phyloP scores from a whole-genome alignment of 92 coral and sea anemone species.

The Porites lobata region DNA sequence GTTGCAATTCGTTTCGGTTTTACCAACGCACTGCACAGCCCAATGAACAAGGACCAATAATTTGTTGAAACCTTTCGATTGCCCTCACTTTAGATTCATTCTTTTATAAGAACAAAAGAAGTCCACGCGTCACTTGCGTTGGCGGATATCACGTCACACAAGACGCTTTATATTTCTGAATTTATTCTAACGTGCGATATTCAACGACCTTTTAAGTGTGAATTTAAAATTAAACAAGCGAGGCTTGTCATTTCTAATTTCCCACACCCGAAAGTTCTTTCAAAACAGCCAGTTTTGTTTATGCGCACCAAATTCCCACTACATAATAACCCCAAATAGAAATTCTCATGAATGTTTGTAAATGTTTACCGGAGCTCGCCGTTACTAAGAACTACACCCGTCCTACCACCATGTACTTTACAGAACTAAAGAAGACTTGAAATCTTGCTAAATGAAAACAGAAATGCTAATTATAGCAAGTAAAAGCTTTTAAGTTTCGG shows the following conservation, averaged over 20 bases:
- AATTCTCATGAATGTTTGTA: constrained; percentile 38
- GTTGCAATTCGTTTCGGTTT: not conserved
- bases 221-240: not conserved
- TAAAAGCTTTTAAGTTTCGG: not conserved
- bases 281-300: not conserved
- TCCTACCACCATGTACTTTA: not conserved
- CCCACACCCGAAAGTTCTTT: not conserved
- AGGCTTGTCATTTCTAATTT: not conserved
- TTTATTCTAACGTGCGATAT: constrained; percentile 15
- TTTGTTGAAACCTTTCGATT: not conserved
- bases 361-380: constrained; percentile 44
- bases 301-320: not conserved
- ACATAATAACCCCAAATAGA: constrained; percentile 11
- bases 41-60: not conserved
- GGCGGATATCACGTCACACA: constrained; percentile 37
- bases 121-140: constrained; percentile 27
- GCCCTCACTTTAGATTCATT: not conserved
- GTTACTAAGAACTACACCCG: constrained; percentile 31
- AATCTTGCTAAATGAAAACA: not conserved
- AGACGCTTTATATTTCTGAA: constrained; percentile 14
- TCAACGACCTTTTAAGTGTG: constrained; percentile 11
- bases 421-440: not conserved
- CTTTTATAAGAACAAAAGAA: constrained; percentile 10
- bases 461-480: not conserved
- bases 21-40: not conserved